These are phyloP conservation scores for Drosophila dives DNA, from an alignment of 2,888 invertebrate species.

Conservation along the genomic window DNA sequence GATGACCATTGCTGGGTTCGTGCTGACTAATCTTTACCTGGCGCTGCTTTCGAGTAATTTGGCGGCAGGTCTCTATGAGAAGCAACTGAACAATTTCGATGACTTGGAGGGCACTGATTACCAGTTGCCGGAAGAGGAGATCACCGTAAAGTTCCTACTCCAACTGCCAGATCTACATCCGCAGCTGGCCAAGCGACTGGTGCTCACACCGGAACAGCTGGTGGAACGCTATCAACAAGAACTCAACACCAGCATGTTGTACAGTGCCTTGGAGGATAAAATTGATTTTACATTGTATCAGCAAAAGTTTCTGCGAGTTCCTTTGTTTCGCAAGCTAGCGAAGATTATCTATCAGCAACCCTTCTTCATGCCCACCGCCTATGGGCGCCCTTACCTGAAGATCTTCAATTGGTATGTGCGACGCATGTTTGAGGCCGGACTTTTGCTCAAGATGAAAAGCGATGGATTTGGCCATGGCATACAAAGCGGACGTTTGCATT, in stretches of 20 bases:
- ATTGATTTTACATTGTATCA: slow-evolving; percentile 66
- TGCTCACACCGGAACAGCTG: slow-evolving; percentile 23
- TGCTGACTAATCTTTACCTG: slow-evolving; percentile 66
- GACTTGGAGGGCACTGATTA: slow-evolving; percentile 58
- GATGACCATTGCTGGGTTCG: slow-evolving; percentile 53
- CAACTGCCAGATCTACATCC: slow-evolving; percentile 54
- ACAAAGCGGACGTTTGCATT: slow-evolving; percentile 52
- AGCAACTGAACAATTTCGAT: slow-evolving; percentile 54
- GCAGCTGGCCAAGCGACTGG: slow-evolving; percentile 52
- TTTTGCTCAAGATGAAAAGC: slow-evolving; percentile 58
- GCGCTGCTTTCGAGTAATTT: slow-evolving; percentile 63
- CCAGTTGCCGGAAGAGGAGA: slow-evolving; percentile 43
- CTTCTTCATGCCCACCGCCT: slow-evolving; percentile 61
- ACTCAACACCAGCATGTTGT: slow-evolving; percentile 57
- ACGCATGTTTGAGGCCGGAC: slow-evolving; percentile 62
- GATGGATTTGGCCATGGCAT: slow-evolving; percentile 66
- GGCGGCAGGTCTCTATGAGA: slow-evolving; percentile 64
- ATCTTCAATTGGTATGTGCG: slow-evolving; percentile 64
- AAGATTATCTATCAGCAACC: slow-evolving; percentile 61
- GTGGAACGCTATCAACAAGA: slow-evolving; percentile 41
- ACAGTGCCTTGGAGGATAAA: slow-evolving; percentile 58
- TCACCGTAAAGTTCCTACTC: slow-evolving; percentile 34
- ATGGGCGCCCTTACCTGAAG: slow-evolving; percentile 64
- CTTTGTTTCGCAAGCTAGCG: slow-evolving; percentile 56
- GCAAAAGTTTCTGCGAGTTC: slow-evolving; percentile 62